Base-by-base conservation (phyloP, 1,140 invertebrate genomes). In the Drosophila simulans region DNA sequence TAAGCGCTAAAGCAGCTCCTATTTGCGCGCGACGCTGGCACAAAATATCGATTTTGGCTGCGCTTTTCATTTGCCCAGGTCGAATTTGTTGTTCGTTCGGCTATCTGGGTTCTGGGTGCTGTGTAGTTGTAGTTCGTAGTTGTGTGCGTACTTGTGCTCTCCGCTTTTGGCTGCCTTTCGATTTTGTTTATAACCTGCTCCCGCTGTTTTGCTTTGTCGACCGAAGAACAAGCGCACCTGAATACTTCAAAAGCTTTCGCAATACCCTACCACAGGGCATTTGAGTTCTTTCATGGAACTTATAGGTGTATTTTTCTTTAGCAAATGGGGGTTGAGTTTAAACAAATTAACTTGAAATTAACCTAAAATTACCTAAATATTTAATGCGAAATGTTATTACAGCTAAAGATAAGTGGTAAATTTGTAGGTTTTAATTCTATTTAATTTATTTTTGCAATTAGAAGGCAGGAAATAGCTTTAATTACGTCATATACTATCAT, bases 171-270 rank as follows among this genome's bases (percentile, higher is more conserved):
- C 68, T 88, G 66, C 75, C 75, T 89, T 88, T 89, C 83, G 56
- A 88, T 83, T 88, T 88, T 88, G 83, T 88, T 88, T 88, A 89
- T 89, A 88, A 89, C 82, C 81, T 64, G 84, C 86, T 88, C 83
- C 79, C 59, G 56, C 76, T 27, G 25, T 27, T 27, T 83, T 86
- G 77, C 70, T 78, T 82, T 88, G 77, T 27, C 57, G 49, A 60
- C 42, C 55, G 60, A 39, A 34, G 63, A 65, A 53, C 40, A 55
- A 63, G 57, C 74, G 57, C 74, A 56, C 45, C 51, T 45, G 48
- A 56, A 58, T 39, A 46, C 48, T 49, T 35, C n/a, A 58, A 86
- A 46, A 85, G 81, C 81, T 85, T 78, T 85, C 34, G 34, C 22
- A 43, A 35, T 77, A 52, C 77, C 27, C 82, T 85, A 73, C 76